Evolutionary conservation across 2,888 invertebrate species (phyloP).

Genomic region (Conomelus anceps): DNA sequence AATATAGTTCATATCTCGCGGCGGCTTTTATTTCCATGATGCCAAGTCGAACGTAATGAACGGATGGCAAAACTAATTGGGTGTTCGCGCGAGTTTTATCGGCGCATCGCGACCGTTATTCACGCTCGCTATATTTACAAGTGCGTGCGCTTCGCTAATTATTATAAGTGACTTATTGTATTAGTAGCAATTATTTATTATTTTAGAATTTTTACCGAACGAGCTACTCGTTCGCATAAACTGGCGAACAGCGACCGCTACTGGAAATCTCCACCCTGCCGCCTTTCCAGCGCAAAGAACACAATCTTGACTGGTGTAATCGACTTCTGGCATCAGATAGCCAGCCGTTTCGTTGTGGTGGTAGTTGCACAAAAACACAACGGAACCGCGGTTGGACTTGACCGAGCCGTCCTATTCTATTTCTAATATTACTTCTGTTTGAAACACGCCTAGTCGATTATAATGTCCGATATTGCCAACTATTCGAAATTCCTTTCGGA

Average conservation of each 20-base stretch:
- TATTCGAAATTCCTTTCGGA: neutral
- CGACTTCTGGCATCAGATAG: neutral
- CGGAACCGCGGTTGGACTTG: neutral
- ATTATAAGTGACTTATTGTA: constrained; percentile 11
- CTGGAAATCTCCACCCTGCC: neutral
- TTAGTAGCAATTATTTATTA: constrained; percentile 4
- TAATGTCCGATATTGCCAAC: neutral
- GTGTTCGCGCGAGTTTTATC: constrained; percentile 7
- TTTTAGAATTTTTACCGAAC: neutral
- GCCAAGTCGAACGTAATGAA: neutral
- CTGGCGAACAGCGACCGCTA: neutral
- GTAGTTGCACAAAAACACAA: neutral
- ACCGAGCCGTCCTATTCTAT: neutral
- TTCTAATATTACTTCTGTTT: neutral
- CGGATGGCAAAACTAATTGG: constrained; percentile 9
- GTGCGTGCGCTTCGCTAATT: constrained; percentile 8
- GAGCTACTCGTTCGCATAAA: neutral
- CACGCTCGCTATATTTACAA: constrained; percentile 1
- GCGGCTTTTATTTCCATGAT: neutral
- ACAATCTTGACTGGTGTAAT: neutral
- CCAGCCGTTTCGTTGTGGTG: too few relatives aligned
- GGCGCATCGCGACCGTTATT: neutral
- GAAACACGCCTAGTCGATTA: neutral
- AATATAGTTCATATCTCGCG: neutral
- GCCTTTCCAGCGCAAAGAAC: neutral